A percentile compares a stretch with the other conserved stretches of the same genome.
These are phyloP conservation scores for Cuculus canorus DNA, from an alignment of 2,797 vertebrate species.

Conservation along the genomic window DNA sequence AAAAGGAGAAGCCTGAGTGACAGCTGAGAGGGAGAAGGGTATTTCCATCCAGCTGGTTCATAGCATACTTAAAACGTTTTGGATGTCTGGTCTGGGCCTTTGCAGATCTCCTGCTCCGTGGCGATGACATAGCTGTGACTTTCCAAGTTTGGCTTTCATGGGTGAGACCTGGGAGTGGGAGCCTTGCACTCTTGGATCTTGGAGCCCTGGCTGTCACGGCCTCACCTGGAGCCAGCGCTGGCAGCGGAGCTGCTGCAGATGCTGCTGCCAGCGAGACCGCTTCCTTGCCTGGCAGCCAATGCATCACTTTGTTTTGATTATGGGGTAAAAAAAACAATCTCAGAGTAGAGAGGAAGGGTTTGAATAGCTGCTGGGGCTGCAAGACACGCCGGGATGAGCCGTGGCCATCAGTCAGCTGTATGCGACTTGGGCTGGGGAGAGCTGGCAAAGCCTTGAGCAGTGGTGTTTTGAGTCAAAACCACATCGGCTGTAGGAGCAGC, in stretches of 20 bases:
- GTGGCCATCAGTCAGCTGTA: not conserved
- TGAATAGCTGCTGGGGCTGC: not conserved
- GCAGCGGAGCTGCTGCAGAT: not conserved
- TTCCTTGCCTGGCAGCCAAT: not conserved
- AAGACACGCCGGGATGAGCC: rapidly evolving
- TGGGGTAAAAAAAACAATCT: no score
- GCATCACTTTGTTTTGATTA: not conserved
- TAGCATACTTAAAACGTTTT: constrained; percentile 14
- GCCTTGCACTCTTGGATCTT: not conserved
- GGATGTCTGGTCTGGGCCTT: not conserved
- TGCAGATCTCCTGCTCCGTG: not conserved
- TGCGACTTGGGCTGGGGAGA: not conserved
- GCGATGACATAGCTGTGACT: not conserved
- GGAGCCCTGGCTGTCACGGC: rapidly evolving
- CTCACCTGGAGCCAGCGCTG: not conserved
- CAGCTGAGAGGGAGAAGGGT: not conserved
- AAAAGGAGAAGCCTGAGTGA: not conserved
- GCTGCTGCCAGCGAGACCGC: not conserved
- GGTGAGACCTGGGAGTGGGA: not conserved
- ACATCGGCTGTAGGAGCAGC: not conserved
- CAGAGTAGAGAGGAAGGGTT: not conserved
- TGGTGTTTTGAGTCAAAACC: not conserved
- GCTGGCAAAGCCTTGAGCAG: not conserved
- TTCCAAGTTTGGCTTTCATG: not conserved
- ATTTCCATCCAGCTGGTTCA: not conserved